Percentiles rank a stretch among this genome's conserved stretches.
These are phyloP conservation scores for Caenorhabditis sp. DNA, from an alignment of 2,888 invertebrate genomes.

Conservation along the genomic window DNA sequence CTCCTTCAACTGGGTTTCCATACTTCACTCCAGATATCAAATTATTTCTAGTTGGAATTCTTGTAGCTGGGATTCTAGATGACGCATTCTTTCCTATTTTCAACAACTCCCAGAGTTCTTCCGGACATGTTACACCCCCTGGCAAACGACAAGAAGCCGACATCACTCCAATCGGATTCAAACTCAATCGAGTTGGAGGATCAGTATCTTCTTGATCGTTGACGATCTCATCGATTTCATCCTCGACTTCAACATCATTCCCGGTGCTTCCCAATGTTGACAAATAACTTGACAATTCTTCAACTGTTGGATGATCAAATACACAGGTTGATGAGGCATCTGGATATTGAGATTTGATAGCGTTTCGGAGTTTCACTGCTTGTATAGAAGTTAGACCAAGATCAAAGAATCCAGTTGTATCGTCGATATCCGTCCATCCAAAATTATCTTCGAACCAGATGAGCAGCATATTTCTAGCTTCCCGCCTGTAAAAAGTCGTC, in stretches of 20 bases:
- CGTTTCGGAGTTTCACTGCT: conserved; percentile 43
- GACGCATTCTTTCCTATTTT: conserved; percentile 54
- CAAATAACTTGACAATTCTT: conserved; percentile 38
- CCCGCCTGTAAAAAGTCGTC: conserved; percentile 1
- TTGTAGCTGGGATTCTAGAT: conserved; percentile 55
- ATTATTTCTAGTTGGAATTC: conserved; percentile 59
- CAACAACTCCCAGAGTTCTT: conserved; percentile 61
- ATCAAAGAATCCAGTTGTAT: conserved; percentile 52
- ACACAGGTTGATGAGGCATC: conserved; percentile 43
- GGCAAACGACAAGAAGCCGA: conserved; percentile 63
- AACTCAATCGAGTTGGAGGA: conserved; percentile 25
- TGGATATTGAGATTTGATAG: conserved; percentile 42
- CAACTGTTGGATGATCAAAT: conserved; percentile 51
- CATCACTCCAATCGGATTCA: conserved; percentile 35
- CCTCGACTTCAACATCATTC: conserved; percentile 11
- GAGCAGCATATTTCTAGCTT: conserved; percentile 31
- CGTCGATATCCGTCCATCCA: conserved; percentile 51
- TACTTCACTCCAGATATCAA: conserved; percentile 54
- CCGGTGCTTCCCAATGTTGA: conserved; percentile 28
- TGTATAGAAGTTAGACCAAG: conserved; percentile 51
- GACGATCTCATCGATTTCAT: conserved; percentile 1
- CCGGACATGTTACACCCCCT: conserved; percentile 50
- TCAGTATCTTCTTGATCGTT: conserved; percentile 17
- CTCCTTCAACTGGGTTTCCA: conserved; percentile 61
- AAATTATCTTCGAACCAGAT: conserved; percentile 47